These are phyloP conservation scores for Erinaceus europaeus DNA, from an alignment of 2,113 vertebrate genomes.

Conservation along the genomic window DNA sequence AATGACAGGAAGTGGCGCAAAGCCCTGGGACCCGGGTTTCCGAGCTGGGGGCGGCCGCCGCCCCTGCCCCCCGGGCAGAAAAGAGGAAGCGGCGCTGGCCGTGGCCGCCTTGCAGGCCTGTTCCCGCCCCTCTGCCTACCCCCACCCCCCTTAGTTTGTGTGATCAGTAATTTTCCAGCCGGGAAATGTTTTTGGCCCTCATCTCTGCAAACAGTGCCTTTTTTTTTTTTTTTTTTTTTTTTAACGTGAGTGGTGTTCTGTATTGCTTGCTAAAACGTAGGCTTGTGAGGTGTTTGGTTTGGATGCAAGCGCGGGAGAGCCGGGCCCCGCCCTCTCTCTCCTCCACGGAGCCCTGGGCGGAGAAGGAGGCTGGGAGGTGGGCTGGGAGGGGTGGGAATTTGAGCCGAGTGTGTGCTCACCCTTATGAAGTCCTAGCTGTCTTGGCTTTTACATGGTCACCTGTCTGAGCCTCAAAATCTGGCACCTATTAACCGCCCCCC, in stretches of 20 bases:
- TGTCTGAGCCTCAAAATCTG: no score
- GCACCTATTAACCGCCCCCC: no score
- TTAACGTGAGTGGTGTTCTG: conserved; percentile 59
- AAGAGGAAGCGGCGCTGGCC: conserved; percentile 10
- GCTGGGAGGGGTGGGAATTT: no score
- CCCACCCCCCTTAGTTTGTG: background rate
- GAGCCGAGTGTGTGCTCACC: no score
- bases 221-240: background rate
- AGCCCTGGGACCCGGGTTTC: background rate
- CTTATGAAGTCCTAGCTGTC: no score
- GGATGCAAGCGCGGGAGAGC: no score
- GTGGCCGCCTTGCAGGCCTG: background rate
- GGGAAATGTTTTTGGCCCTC: conserved; percentile 67
- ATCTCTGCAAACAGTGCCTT: conserved; percentile 47
- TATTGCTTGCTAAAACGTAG: conserved; percentile 38
- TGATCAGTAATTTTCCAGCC: conserved; percentile 75
- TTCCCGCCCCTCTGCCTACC: background rate
- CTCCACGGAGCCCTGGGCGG: no score
- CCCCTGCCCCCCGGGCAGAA: background rate
- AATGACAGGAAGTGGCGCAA: no score
- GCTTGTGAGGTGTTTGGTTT: conserved; percentile 52
- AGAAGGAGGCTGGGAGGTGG: no score
- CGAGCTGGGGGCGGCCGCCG: background rate
- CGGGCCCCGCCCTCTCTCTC: no score
- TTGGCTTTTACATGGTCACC: no score